Evolutionary conservation across 2,113 vertebrate species (phyloP).

Genomic region (Pungitius pungitius): DNA sequence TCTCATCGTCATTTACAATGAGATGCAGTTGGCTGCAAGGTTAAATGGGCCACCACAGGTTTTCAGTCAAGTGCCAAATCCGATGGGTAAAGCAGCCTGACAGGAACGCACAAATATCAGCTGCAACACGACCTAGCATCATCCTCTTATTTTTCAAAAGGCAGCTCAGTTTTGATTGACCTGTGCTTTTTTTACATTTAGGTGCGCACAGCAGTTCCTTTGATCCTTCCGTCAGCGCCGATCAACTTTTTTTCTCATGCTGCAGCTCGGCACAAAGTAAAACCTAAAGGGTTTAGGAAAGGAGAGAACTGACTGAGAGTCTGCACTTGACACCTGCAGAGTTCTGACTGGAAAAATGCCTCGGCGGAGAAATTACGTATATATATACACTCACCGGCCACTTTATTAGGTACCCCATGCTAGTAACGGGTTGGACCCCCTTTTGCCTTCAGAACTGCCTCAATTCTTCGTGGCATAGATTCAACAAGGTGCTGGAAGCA

Average conservation of each 20-base stretch:
- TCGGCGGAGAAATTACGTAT: conserved; percentile 1
- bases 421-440: too few relatives aligned
- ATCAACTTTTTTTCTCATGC: conserved; percentile 1
- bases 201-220: conserved; percentile 44
- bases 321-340: conserved; percentile 24
- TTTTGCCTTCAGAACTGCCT: too few relatives aligned
- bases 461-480: too few relatives aligned
- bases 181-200: conserved; percentile 57
- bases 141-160: conserved; percentile 52
- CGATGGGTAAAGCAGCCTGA: conserved; percentile 30
- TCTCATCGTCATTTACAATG: conserved; percentile 42
- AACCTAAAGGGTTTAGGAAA: conserved; percentile 27
- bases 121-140: conserved; percentile 36
- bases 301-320: not conserved
- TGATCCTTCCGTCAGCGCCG: conserved; percentile 43
- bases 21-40: conserved; percentile 51
- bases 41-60: conserved; percentile 46
- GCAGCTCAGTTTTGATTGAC: conserved; percentile 55
- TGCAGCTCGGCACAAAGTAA: conserved; percentile 25
- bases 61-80: conserved; percentile 55
- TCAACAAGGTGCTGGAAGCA: too few relatives aligned
- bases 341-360: conserved; percentile 3
- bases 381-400: too few relatives aligned
- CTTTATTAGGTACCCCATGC: too few relatives aligned
- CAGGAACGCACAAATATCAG: conserved; percentile 43